These are phyloP conservation scores for Aphrocallistes beatrix DNA, from an alignment of 37 sponge, comb jelly and placozoan species.

Conservation along the genomic window DNA sequence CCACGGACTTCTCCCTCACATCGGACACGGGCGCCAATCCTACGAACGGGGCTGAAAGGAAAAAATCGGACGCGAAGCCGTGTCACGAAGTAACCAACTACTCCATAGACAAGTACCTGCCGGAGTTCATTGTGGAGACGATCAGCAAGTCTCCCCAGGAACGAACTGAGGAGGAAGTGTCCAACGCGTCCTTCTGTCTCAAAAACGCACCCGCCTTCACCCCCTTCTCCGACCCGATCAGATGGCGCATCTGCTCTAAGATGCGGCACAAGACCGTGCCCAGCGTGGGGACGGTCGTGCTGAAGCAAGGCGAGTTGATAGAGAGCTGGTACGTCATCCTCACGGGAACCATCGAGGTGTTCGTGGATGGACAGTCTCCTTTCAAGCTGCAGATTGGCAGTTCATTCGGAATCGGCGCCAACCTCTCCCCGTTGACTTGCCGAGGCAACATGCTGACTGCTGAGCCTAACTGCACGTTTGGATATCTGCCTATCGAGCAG, in stretches of 20 bases:
- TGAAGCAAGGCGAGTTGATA: not conserved
- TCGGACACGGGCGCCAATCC: too few relatives aligned
- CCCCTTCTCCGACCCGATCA: conserved; percentile 7
- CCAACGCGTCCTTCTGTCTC: not conserved
- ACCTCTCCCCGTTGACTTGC: not conserved
- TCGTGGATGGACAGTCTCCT: not conserved
- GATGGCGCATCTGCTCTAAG: not conserved
- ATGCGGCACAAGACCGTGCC: not conserved
- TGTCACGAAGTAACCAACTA: not conserved
- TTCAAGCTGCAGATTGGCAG: conserved; percentile 17
- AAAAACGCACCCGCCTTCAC: conserved; percentile 3
- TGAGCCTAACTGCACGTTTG: not conserved
- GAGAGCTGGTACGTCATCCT: conserved; percentile 5
- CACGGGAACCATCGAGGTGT: not conserved
- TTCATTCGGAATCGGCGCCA: not conserved
- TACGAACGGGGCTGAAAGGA: not conserved
- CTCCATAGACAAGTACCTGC: conserved; percentile 7
- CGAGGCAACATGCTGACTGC: not conserved
- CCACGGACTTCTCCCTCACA: not conserved
- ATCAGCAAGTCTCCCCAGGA: not conserved
- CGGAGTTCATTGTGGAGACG: not conserved
- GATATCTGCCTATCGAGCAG: not conserved
- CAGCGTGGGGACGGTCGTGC: not conserved
- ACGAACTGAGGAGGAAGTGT: not conserved
- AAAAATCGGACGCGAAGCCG: not conserved